Conservation (phyloP, 2,113 vertebrate species). For the Mormoops blainvillei region DNA sequence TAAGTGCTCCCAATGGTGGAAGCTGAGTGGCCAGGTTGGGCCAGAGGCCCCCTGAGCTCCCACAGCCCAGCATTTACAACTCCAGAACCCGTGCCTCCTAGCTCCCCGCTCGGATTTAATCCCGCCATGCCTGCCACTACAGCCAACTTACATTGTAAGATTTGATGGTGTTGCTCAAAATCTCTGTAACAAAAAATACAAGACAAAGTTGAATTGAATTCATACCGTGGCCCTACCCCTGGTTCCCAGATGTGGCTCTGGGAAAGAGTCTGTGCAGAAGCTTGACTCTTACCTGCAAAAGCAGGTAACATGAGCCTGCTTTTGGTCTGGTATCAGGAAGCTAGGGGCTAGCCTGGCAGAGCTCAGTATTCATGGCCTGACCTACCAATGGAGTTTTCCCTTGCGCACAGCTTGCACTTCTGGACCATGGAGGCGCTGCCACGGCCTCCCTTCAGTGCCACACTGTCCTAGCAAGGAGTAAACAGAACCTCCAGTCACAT, state of each 20-base stretch:
- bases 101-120: not conserved
- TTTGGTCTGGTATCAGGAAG: not conserved
- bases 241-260: not conserved
- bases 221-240: not conserved
- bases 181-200: conserved; percentile 84
- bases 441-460: conserved; percentile 93
- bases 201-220: not conserved
- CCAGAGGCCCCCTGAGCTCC: not conserved
- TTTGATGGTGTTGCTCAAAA: conserved; percentile 90
- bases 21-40: not conserved
- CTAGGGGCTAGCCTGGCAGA: not conserved
- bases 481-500: not conserved
- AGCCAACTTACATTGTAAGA: conserved; percentile 92
- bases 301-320: not conserved
- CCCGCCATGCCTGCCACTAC: not conserved
- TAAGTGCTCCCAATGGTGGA: not conserved
- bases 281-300: not conserved
- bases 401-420: conserved; percentile 97
- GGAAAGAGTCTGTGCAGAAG: not conserved
- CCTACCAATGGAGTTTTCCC: conserved; percentile 96
- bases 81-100: not conserved
- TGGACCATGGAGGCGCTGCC: conserved; percentile 97
- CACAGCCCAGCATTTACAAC: not conserved
- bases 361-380: not conserved
- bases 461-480: conserved; percentile 85